Evolutionary conservation across 1,140 invertebrate species (phyloP), one percentile per base, ranked within the genome.

Genomic region (Dinothrombium tinctorium): DNA sequence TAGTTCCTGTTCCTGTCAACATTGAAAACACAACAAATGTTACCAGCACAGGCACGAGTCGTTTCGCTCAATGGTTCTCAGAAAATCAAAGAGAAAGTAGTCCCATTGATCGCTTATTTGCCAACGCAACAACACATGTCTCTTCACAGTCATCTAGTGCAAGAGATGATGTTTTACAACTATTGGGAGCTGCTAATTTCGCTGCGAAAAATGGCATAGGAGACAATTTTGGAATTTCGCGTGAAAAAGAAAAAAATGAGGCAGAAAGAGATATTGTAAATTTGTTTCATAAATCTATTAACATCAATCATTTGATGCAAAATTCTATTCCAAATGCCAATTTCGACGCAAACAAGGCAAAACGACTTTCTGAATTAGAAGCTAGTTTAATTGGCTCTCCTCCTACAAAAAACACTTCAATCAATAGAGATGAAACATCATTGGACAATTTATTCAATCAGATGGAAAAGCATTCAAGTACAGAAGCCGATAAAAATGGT

Each of bases 21-120:
- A 22, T 19, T 15, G 15, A 36, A 17, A 36, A 36, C 23, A 12
- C 20, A 9, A 19, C 33, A 4, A 22, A 22, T 15, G 15, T 22
- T 12, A 19, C 20, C 20, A 36, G 17, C 23, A 36, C 12, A 22
- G 33, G 33, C 12, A 36, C 33, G 19, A 36, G 33, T 36, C 12
- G 33, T 22, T 36, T 36, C 23, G 33, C 33, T 19, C 33, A 36
- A 36, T 36, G 33, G 33, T 36, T 36, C 17, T 15, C 5, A 2
- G 33, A 15, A 5, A 21, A 17, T 21, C 12, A 5, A 12, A 21
- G 11, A 15, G 20, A 9, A 21, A 21, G 12, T 1, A 21, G 20
- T 21, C 33, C 33, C 19, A 36, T 36, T 21, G 33, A 36, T 21
- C 20, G 20, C 9, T n/a, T 36, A 21, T 22, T 36, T 21, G 11